Percentiles rank a stretch among this genome's conserved stretches.
Conservation (phyloP, 2,113 vertebrate genomes). For the Sisor rabdophorus region DNA sequence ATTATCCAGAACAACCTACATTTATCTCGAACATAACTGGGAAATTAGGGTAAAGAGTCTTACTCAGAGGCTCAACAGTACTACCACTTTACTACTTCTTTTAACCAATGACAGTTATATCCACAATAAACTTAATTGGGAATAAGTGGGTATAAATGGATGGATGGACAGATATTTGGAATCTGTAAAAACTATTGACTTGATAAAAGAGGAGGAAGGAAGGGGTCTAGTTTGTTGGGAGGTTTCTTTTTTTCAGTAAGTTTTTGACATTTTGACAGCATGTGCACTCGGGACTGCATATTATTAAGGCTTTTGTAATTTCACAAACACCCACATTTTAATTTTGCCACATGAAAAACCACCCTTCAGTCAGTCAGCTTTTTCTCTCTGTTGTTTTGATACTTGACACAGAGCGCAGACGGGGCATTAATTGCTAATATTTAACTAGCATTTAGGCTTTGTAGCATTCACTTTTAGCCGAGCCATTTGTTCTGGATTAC, state of each 20-base stretch:
- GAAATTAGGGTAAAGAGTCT: too few species aligned
- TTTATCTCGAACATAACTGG: too few species aligned
- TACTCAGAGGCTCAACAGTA: too few species aligned
- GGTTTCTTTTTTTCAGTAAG: slow-evolving; percentile 32
- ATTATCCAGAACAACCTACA: too few species aligned
- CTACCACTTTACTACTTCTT: too few species aligned
- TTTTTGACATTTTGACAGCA: slow-evolving; percentile 45
- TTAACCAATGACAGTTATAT: too few species aligned
- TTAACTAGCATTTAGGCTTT: slow-evolving; percentile 52
- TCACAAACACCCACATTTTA: slow-evolving; percentile 47
- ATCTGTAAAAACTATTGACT: slow-evolving; percentile 1
- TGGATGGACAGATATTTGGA: background rate
- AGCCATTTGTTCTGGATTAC: slow-evolving; percentile 46
- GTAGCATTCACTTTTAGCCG: slow-evolving; percentile 41
- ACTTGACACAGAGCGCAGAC: slow-evolving; percentile 43
- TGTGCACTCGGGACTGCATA: slow-evolving; percentile 35
- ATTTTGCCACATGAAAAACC: slow-evolving; percentile 35
- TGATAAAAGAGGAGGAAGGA: background rate
- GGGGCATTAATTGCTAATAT: slow-evolving; percentile 52
- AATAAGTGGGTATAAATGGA: too few species aligned
- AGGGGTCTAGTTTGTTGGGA: background rate
- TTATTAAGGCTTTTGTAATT: slow-evolving; percentile 43
- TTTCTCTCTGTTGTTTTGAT: slow-evolving; percentile 32
- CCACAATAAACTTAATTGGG: too few species aligned
- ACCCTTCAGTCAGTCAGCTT: slow-evolving; percentile 36